Evolutionary conservation across 2,888 invertebrate genomes (phyloP).

Genomic region (Hydropsyche betteni): DNA sequence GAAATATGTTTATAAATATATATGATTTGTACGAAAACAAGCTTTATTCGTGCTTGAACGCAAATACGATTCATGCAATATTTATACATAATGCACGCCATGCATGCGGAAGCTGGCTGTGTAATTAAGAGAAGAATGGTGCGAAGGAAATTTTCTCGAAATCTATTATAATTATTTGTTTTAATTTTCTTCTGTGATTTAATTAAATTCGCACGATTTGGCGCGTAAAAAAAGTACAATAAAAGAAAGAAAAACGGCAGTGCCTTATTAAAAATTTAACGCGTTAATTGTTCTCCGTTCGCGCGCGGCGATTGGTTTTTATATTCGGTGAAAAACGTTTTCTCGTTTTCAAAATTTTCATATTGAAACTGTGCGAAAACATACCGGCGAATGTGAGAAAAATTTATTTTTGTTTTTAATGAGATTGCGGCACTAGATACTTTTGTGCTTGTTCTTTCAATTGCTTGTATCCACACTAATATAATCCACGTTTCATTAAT

Average conservation of each 20-base stretch:
- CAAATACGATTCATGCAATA: too few relatives aligned
- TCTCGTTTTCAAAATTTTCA: conserved; percentile 12
- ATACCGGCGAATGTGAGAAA: neutral
- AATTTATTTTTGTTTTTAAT: too few relatives aligned
- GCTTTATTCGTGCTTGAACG: too few relatives aligned
- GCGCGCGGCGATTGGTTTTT: neutral
- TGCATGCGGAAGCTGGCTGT: conserved; percentile 3
- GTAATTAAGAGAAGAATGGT: conserved; percentile 20
- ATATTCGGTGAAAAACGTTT: conserved; percentile 9
- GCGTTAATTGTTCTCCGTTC: conserved; percentile 22
- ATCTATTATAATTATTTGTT: conserved; percentile 8
- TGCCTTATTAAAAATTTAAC: conserved; percentile 22
- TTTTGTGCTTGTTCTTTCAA: too few relatives aligned
- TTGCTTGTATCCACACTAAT: too few relatives aligned
- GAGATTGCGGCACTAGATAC: too few relatives aligned
- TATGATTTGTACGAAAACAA: too few relatives aligned
- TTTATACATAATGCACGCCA: neutral
- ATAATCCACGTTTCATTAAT: too few relatives aligned
- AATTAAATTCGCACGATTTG: conserved; percentile 20
- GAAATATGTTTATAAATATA: neutral
- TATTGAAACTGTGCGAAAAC: conserved; percentile 2
- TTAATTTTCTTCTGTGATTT: too few relatives aligned
- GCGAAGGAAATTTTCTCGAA: conserved; percentile 15
- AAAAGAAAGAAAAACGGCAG: neutral
- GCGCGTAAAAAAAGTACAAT: too few relatives aligned